phyloP scores from a whole-genome alignment of 1,140 invertebrate species.

The Papilio helenus region DNA sequence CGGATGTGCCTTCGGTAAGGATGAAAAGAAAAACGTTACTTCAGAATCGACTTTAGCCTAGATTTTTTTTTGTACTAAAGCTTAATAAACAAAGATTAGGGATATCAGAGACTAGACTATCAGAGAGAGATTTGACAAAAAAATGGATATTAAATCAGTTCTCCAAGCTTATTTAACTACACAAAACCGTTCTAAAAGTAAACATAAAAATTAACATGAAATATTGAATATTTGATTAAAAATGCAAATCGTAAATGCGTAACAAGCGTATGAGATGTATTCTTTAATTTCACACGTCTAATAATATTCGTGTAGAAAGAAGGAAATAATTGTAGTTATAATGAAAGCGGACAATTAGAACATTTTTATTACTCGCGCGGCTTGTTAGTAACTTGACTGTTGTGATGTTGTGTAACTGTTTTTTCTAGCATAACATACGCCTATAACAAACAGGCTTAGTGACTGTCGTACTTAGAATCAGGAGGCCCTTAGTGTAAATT shows the following conservation, averaged over 20 bases:
- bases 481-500: too few species aligned
- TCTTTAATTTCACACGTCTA: conserved; percentile 29
- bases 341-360: conserved; percentile 50
- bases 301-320: conserved; percentile 52
- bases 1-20: not conserved
- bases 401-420: conserved; percentile 30
- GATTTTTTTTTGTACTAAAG: too few species aligned
- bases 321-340: conserved; percentile 53
- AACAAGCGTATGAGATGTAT: not conserved
- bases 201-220: too few species aligned
- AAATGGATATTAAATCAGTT: too few species aligned
- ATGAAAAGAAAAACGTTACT: conserved; percentile 4
- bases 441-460: not conserved
- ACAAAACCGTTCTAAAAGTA: too few species aligned
- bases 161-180: too few species aligned
- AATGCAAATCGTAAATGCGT: not conserved
- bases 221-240: not conserved
- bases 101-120: too few species aligned
- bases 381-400: conserved; percentile 45
- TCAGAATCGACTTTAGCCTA: not conserved
- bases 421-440: conserved; percentile 20
- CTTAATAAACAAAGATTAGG: too few species aligned
- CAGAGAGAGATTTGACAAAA: too few species aligned
- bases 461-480: not conserved
- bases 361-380: conserved; percentile 51